Evolutionary conservation across 1,140 invertebrate genomes (phyloP), one percentile per base, ranked within the genome.

Genomic region (Brachionus plicatilis): DNA sequence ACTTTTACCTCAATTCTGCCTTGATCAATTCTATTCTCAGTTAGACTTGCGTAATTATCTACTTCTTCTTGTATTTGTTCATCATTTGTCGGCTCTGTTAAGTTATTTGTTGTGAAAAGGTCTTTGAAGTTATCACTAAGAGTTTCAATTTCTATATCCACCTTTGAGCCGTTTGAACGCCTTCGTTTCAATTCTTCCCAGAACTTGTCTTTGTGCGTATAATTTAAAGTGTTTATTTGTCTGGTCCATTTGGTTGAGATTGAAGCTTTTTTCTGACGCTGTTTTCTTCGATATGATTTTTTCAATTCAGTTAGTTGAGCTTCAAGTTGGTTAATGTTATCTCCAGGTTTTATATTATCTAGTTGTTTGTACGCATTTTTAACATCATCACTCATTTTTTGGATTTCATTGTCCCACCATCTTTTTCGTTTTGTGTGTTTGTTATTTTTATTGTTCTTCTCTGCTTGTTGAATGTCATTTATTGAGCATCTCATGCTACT

Each of bases 121-220:
- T 45, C 45, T 76, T 76, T 20, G 27, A 76, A 76, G 43, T 47
- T 76, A 20, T 47, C 14, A 47, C 45, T 76, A 12, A 76, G 43
- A 43, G 43, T 29, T 24, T 45, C 43, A 20, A 76, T 76, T 17
- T 45, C 17, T 33, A 47, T 27, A 24, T 76, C 29, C 27, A 76
- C 72, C 8, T 50, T 47, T 24, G 43, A 20, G 29, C 45, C 43
- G 9, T 47, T 17, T 50, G 43, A 47, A 3, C 72, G 43, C 17
- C 20, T 47, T 76, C 72, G n/a, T 76, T 45, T 76, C 43, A 76
- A 47, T 47, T 76, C 72, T 76, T 76, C 27, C 41, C 72, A 76
- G 29, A 76, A 76, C 45, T 47, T 76, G 17, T 76, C 43, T 76
- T 45, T 72, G 43, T 47, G 43, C 17, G 41, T 76, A 20, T 76